phyloP scores from a whole-genome alignment of 2,888 invertebrate genomes.

The Blomia tropicalis region DNA sequence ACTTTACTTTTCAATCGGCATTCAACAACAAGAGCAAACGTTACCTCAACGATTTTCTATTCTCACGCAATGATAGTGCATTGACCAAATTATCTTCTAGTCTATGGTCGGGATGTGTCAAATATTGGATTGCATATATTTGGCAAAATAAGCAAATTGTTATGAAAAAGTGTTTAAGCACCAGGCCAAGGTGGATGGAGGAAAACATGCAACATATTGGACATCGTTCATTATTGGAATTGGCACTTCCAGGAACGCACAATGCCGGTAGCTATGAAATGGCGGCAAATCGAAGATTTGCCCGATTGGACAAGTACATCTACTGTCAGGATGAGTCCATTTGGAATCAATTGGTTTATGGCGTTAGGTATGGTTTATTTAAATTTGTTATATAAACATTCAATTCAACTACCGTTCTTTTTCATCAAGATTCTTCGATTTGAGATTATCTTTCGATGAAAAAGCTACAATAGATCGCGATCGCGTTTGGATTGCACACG shows the following conservation, averaged over 20 bases:
- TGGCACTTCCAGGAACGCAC: conserved; percentile 30
- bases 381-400: background rate
- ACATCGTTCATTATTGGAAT: conserved; percentile 23
- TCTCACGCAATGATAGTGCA: background rate
- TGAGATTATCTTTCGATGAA: conserved; percentile 27
- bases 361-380: conserved; percentile 43
- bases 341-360: conserved; percentile 67
- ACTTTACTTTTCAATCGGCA: conserved; percentile 9
- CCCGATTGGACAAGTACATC: conserved; percentile 22
- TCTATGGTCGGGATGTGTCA: conserved; percentile 18
- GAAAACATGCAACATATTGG: conserved; percentile 20
- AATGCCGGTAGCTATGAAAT: conserved; percentile 27
- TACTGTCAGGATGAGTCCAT: conserved; percentile 58
- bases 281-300: background rate
- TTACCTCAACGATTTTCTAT: conserved; percentile 11
- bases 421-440: conserved; percentile 26
- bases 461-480: background rate
- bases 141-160: conserved; percentile 6
- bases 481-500: conserved; percentile 32
- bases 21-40: conserved; percentile 6
- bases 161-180: conserved; percentile 23
- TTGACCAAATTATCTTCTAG: background rate
- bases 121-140: conserved; percentile 21
- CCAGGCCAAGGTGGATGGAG: conserved; percentile 29
- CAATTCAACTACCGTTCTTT: background rate